A percentile compares a stretch with the other conserved stretches of the same genome.
phyloP scores from a whole-genome alignment of 2,113 vertebrate genomes.

The Chamaetylas fuelleborni region DNA sequence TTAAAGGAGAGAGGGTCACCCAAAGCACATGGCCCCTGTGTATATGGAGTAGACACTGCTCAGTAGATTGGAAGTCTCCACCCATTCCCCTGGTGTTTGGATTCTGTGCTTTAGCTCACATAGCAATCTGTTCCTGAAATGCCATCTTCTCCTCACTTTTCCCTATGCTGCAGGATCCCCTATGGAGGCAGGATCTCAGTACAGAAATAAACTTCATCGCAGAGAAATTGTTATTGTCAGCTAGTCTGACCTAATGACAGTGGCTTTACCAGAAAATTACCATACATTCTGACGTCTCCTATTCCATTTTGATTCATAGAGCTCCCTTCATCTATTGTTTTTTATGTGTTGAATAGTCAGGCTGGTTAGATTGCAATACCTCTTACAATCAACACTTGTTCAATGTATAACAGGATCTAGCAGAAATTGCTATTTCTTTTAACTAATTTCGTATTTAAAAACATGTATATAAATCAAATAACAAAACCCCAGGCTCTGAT shows the following conservation, averaged over 20 bases:
- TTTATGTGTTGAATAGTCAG: not conserved
- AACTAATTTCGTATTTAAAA: not conserved
- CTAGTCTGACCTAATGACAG: not conserved
- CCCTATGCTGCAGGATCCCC: not conserved
- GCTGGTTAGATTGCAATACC: not conserved
- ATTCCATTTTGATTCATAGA: not conserved
- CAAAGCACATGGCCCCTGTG: not conserved
- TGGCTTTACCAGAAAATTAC: not conserved
- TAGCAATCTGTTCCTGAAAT: not conserved
- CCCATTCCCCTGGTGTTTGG: not conserved
- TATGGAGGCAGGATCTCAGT: not conserved
- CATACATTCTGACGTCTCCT: not conserved
- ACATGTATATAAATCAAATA: not conserved
- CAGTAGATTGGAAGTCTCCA: not conserved
- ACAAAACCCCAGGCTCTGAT: not conserved
- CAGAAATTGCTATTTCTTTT: not conserved
- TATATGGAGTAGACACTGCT: not conserved
- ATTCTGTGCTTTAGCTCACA: not conserved
- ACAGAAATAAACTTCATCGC: not conserved
- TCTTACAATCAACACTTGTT: not conserved
- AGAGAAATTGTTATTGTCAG: not conserved
- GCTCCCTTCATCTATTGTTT: not conserved
- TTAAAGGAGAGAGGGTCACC: not conserved
- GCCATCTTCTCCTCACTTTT: not conserved
- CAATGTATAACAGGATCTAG: not conserved